Evolutionary conservation across 2,797 vertebrate genomes (phyloP).

Genomic region (Notolabrus celidotus): DNA sequence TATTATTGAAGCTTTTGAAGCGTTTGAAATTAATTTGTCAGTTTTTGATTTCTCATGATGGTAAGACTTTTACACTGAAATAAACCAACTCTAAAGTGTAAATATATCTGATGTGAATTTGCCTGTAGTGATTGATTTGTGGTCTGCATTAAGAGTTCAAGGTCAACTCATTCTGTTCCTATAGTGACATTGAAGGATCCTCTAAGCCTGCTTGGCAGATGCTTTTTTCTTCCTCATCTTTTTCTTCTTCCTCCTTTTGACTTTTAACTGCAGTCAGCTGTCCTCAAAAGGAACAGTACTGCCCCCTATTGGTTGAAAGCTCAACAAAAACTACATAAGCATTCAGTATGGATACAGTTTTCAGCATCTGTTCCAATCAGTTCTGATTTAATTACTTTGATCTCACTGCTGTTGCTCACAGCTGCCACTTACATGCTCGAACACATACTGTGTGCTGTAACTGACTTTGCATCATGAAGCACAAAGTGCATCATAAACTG

Average conservation of each 20-base stretch:
- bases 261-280: conserved; percentile 14
- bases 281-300: conserved; percentile 36
- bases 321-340: not conserved
- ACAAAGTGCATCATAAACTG: not conserved
- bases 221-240: not conserved
- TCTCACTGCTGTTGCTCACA: conserved; percentile 15
- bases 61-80: not conserved
- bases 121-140: not conserved
- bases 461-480: conserved; percentile 3
- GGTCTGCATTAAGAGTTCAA: conserved; percentile 1
- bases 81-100: not conserved
- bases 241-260: conserved; percentile 17
- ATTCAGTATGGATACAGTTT: not conserved
- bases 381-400: conserved; percentile 3
- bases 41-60: not conserved
- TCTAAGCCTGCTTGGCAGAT: conserved; percentile 14
- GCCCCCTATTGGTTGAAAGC: conserved; percentile 64
- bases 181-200: conserved; percentile 42
- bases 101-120: conserved; percentile 1
- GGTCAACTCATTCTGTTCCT: conserved; percentile 6
- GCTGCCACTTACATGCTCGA: conserved; percentile 4
- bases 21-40: not conserved
- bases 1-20: not conserved
- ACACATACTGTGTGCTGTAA: not conserved
- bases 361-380: not conserved